phyloP scores from a whole-genome alignment of 2,797 vertebrate species.

The Hipposideros larvatus region DNA sequence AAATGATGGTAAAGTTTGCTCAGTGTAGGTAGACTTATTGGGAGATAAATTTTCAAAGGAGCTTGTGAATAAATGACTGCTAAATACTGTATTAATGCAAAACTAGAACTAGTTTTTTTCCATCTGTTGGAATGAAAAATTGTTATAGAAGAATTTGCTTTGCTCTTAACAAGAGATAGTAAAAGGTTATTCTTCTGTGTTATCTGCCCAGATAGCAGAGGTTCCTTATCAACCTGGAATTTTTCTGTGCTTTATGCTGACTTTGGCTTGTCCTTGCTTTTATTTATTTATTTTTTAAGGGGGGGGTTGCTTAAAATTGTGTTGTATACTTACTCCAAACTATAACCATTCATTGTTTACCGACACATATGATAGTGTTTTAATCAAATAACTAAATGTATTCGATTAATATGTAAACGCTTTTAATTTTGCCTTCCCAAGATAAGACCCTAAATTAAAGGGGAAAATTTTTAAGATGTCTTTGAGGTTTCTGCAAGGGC shows the following conservation, averaged over 20 bases:
- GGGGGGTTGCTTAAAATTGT: background rate
- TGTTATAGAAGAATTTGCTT: background rate
- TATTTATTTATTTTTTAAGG: no score
- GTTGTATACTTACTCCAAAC: background rate
- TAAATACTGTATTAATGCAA: background rate
- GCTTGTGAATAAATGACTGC: background rate
- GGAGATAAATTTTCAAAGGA: background rate
- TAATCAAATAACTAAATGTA: constrained; percentile 24
- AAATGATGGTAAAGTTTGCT: constrained; percentile 1
- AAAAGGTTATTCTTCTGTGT: background rate
- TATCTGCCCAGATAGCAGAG: background rate
- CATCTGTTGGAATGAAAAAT: background rate
- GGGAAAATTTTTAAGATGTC: background rate
- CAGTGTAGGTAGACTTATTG: background rate
- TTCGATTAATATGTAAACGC: background rate
- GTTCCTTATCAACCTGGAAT: constrained; percentile 14
- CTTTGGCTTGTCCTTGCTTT: background rate
- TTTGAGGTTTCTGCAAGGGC: background rate
- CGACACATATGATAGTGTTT: background rate
- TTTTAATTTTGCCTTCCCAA: background rate
- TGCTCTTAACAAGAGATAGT: background rate
- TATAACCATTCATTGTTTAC: background rate
- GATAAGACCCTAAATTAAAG: background rate
- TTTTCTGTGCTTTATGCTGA: background rate
- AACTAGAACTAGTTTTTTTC: background rate